Conservation (phyloP, 1,140 invertebrate genomes). For the Brachionus angularis region DNA sequence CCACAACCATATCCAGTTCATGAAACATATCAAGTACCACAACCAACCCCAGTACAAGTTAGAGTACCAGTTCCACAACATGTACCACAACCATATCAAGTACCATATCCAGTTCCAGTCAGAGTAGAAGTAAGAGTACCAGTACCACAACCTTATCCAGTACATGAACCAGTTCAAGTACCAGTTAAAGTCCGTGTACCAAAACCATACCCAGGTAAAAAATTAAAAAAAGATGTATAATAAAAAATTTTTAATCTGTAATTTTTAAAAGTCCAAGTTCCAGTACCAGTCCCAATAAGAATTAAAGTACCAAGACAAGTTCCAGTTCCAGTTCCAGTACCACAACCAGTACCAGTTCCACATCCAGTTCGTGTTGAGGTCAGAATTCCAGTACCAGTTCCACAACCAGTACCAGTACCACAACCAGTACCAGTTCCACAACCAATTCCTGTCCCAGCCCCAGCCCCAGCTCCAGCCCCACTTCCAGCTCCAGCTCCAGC, state of each 20-base stretch:
- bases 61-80: neutral
- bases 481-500: too few relatives aligned
- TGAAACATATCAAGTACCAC: too few relatives aligned
- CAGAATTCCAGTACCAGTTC: too few relatives aligned
- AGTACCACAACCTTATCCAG: conserved; percentile 2
- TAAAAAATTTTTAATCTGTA: too few relatives aligned
- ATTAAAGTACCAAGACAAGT: conserved; percentile 25
- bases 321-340: neutral
- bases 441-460: neutral
- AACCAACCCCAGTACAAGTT: conserved; percentile 1
- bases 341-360: neutral
- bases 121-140: neutral
- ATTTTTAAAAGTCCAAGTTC: too few relatives aligned
- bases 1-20: too few relatives aligned
- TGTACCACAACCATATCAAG: conserved; percentile 5
- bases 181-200: neutral
- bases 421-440: conserved; percentile 19
- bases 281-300: conserved; percentile 4
- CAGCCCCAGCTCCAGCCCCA: too few relatives aligned
- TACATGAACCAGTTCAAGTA: conserved; percentile 6
- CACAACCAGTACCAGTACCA: conserved; percentile 15
- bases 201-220: too few relatives aligned
- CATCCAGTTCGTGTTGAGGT: too few relatives aligned
- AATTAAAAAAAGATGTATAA: too few relatives aligned
- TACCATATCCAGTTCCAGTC: neutral